Evolutionary conservation across 2,113 vertebrate species (phyloP), one percentile per base, ranked within the genome.

Genomic region (Oryzias melastigma): DNA sequence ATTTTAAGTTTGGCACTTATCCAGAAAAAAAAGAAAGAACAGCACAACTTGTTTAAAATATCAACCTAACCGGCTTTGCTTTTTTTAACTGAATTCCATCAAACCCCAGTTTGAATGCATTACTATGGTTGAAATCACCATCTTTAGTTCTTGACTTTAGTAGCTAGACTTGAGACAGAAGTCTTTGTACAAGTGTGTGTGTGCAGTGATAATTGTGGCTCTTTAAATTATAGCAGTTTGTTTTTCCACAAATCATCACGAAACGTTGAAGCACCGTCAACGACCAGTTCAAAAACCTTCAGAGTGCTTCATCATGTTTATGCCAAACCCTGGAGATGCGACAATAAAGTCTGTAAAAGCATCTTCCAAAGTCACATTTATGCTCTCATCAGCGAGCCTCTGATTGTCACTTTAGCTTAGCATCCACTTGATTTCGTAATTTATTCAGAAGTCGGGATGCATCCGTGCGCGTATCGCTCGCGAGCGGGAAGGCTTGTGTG

Each of bases 361-460:
- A 24, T 63, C 68, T 70, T 58, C 50, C 65, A 70, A 72, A 74
- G 75, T 81, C 75, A 77, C 77, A 69, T 76, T 72, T 19, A 12
- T 42, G 62, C 71, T 73, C 75, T 74, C 66, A 60, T 81, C 79
- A 81, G 68, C 74, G 70, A 75, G 62, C 66, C 46, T 25, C 72
- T 62, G 80, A 81, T 77, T 79, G 84, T 87, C 80, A 75, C 67
- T 64, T 75, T 56, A 71, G 68, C 70, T 82, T 70, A 62, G 70
- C 68, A 73, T 81, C 86, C 80, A 67, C 82, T 92, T 93, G 87
- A 90, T 84, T 89, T 90, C 80, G 90, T 91, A 59, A 93, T 95
- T 94, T 93, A 94, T 94, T 95, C 94, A 93, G 90, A 80, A 87
- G 91, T 87, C 83, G 87, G 89, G 71, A 91, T 87, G 90, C 89